These are phyloP conservation scores for Lissocephala sabroskyi DNA, from an alignment of 2,888 invertebrate genomes.

Conservation along the genomic window DNA sequence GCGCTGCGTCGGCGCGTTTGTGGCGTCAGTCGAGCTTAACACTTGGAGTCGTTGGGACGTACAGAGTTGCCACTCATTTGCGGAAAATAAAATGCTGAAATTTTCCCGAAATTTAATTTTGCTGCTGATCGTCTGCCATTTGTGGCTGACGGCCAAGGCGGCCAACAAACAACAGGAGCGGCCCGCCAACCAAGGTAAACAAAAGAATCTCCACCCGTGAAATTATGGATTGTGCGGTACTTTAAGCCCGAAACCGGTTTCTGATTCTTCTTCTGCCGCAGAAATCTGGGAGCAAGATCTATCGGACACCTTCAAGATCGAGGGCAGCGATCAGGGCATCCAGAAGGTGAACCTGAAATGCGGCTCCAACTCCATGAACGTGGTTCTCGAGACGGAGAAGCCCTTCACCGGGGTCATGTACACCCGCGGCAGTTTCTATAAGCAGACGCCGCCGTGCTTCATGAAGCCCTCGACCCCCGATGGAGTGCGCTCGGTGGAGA, in stretches of 20 bases:
- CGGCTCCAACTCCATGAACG: conserved; percentile 75
- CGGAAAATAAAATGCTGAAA: conserved; percentile 24
- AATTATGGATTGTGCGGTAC: no score
- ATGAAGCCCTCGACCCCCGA: conserved; percentile 73
- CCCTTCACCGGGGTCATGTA: conserved; percentile 78
- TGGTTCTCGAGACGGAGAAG: conserved; percentile 74
- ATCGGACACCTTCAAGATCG: conserved; percentile 75
- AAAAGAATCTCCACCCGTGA: no score
- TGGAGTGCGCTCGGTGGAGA: conserved; percentile 73
- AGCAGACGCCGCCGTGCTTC: conserved; percentile 75
- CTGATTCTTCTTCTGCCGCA: conserved; percentile 17
- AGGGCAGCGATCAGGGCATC: conserved; percentile 75
- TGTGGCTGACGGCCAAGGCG: conserved; percentile 35
- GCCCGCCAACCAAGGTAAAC: conserved; percentile 49
- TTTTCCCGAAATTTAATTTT: conserved; percentile 33
- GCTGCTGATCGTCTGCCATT: conserved; percentile 39
- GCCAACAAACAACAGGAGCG: conserved; percentile 37
- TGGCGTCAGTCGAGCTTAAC: conserved; percentile 56
- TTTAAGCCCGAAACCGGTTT: conserved; percentile 50
- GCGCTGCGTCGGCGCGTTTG: conserved; percentile 39
- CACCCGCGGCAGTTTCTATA: conserved; percentile 77
- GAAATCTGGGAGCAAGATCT: conserved; percentile 74
- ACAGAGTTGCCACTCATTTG: conserved; percentile 8
- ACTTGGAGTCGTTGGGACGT: conserved; percentile 36
- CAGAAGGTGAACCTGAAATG: conserved; percentile 76